Base-by-base conservation (phyloP, 1,140 invertebrate species). In the Listronotus oregonensis region DNA sequence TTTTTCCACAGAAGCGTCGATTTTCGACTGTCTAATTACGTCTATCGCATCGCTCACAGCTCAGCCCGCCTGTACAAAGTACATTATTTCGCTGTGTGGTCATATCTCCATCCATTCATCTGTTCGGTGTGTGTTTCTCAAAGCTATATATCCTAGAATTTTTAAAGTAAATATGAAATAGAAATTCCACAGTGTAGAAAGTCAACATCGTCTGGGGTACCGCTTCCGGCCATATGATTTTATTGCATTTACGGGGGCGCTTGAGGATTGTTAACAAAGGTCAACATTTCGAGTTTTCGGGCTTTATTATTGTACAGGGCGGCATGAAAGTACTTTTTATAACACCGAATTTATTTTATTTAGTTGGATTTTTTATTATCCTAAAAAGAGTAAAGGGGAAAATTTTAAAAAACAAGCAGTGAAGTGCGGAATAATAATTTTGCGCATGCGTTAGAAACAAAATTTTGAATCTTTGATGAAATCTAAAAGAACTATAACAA, bases 201-300 rank as follows among this genome's bases (percentile, higher is more conserved):
- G 60, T 63, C 60, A 63, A 63, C 60, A 63, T 37, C 42, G 60
- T 63, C 60, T 63, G 60, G 39, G 40, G 60, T 49, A 54, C 60
- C 60, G 60, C 60, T 63, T 63, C 60, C 60, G 60, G 60, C 60
- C 60, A 63, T 63, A 63, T 63, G 60, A 63, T 63, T 63, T 63
- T 63, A 63, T 63, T 63, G 60, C 60, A 39, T 21, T 32, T 63
- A 63, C 60, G 18, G 32, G 50, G 51, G 39, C 43, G 21, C n/a
- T 18, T 44, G 5, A 27, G 21, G 21, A 27, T 27, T 27, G 21
- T 27, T 27, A 27, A 27, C 21, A 27, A 27, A 27, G 21, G 21
- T 27, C 21, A 27, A 27, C 21, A 27, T 27, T 27, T 27, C 1
- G 5, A 27, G 21, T 27, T 27, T 27, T 27, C 21, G 21, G 21